Percentiles rank a stretch among this genome's conserved stretches.
Conservation (phyloP, 2,888 invertebrate genomes). For the Hirtodrosophila histrioides region DNA sequence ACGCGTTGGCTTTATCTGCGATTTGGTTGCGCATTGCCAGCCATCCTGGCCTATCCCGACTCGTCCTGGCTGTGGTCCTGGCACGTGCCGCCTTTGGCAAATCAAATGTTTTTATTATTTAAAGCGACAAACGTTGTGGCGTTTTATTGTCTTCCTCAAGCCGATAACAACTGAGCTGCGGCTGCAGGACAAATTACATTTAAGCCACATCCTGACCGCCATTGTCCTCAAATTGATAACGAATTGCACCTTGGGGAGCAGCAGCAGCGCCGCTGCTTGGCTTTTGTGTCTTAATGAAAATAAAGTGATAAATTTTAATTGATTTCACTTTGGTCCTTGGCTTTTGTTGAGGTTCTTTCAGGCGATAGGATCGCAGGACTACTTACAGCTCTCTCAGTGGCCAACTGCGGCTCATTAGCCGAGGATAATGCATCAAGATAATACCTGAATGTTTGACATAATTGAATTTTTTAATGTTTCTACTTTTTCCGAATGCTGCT, state of each 20-base stretch:
- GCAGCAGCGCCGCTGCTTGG: conserved; percentile 6
- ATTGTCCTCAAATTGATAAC: conserved; percentile 76
- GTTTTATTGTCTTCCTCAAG: conserved; percentile 70
- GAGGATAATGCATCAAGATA: conserved; percentile 72
- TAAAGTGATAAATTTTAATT: conserved; percentile 78
- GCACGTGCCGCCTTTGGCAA: conserved; percentile 75
- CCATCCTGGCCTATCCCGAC: conserved; percentile 38
- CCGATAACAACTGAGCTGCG: conserved; percentile 50
- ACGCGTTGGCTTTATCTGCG: conserved; percentile 75
- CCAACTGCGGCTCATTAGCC: conserved; percentile 65
- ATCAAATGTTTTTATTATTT: conserved; percentile 82
- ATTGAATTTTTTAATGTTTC: conserved; percentile 67
- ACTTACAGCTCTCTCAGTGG: conserved; percentile 2
- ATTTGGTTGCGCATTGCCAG: conserved; percentile 68
- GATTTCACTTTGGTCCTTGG: conserved; percentile 61
- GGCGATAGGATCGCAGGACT: conserved; percentile 49
- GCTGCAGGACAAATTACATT: conserved; percentile 77
- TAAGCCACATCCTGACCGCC: conserved; percentile 76
- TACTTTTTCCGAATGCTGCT: not conserved
- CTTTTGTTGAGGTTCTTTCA: conserved; percentile 21
- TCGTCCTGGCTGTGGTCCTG: conserved; percentile 34
- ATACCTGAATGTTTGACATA: conserved; percentile 63
- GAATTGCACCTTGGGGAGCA: conserved; percentile 77
- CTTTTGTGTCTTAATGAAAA: conserved; percentile 65
- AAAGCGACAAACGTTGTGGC: conserved; percentile 70